Conservation (phyloP, 2,888 invertebrate genomes). For the Neoaliturus tenellus region DNA sequence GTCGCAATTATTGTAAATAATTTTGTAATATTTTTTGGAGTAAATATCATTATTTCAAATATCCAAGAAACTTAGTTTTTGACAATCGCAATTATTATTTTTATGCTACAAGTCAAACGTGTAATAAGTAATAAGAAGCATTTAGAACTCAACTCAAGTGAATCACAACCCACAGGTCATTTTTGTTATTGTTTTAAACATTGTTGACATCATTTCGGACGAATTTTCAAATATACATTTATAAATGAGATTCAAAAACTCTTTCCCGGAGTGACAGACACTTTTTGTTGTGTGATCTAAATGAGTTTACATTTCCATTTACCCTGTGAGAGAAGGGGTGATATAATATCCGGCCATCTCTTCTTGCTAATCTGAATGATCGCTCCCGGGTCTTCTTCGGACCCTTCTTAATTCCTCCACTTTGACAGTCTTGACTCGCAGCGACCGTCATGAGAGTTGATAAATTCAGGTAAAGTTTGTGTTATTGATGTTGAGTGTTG, state of each 20-base stretch:
- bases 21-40: too few relatives aligned
- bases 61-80: too few relatives aligned
- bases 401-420: constrained; percentile 1
- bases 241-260: constrained; percentile 9
- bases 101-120: too few relatives aligned
- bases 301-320: constrained; percentile 1
- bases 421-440: neutral
- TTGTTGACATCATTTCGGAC: constrained; percentile 1
- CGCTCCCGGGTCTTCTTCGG: constrained; percentile 17
- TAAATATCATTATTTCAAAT: too few relatives aligned
- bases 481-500: constrained; percentile 46
- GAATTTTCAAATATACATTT: neutral
- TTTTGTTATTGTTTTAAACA: too few relatives aligned
- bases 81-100: too few relatives aligned
- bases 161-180: too few relatives aligned
- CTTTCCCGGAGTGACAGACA: constrained; percentile 25
- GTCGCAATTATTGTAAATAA: too few relatives aligned
- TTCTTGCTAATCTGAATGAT: constrained; percentile 13
- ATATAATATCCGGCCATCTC: constrained; percentile 35
- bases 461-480: constrained; percentile 39
- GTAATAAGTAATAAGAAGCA: too few relatives aligned
- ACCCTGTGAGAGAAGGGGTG: constrained; percentile 38
- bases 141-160: too few relatives aligned
- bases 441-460: constrained; percentile 46
- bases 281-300: neutral